Percentiles rank a stretch among this genome's conserved stretches.
Conservation (phyloP, 2,888 invertebrate genomes). For the Caenorhabditis sp. region DNA sequence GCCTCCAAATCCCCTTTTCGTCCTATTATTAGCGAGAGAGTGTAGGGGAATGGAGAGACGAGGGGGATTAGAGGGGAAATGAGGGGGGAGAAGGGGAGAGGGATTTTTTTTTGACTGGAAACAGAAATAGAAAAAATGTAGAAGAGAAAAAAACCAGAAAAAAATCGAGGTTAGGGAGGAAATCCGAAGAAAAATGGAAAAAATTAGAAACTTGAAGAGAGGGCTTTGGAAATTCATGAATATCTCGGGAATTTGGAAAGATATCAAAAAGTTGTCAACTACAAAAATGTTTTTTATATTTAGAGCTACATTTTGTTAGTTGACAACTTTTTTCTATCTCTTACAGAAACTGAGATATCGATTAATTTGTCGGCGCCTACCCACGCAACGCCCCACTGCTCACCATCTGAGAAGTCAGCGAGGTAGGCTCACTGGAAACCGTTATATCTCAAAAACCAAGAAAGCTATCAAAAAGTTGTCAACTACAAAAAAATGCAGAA, state of each 20-base stretch:
- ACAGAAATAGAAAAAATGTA: no score
- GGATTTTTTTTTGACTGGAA: not conserved
- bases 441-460: no score
- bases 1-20: not conserved
- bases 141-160: no score
- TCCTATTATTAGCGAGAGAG: constrained; percentile 1
- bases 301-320: not conserved
- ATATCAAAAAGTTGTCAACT: not conserved
- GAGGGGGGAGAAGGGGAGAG: not conserved
- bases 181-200: not conserved
- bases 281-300: not conserved
- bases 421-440: no score
- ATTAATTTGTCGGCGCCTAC: not conserved
- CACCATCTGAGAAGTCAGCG: no score
- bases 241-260: not conserved
- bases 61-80: not conserved
- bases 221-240: not conserved
- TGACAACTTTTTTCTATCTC: not conserved
- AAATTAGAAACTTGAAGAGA: no score
- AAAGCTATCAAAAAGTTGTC: no score
- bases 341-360: not conserved
- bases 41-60: not conserved
- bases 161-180: not conserved
- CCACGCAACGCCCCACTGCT: no score
- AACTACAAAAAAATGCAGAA: no score